phyloP scores from a whole-genome alignment of 2,113 vertebrate genomes.

The Aspiorhynchus laticeps region DNA sequence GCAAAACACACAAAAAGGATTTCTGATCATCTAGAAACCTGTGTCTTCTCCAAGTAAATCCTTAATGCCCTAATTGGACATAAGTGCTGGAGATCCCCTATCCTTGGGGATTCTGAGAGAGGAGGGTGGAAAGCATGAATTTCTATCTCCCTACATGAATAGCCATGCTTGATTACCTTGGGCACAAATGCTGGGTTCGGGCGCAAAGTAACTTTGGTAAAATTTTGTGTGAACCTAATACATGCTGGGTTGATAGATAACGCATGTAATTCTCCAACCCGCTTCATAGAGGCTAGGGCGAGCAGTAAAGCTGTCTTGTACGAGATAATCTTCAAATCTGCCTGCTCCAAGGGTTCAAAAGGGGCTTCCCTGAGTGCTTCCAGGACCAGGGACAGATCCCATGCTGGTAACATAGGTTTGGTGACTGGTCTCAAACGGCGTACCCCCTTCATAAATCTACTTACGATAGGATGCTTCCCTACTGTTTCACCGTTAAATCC shows the following conservation, averaged over 20 bases:
- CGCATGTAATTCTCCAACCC: background rate
- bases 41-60: no score
- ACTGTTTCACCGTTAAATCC: background rate
- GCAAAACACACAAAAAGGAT: no score
- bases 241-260: background rate
- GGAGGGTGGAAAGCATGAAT: background rate
- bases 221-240: no score
- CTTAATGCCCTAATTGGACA: no score
- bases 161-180: background rate
- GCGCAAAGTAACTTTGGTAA: no score
- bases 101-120: background rate
- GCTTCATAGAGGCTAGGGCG: background rate
- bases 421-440: background rate
- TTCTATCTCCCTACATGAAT: background rate
- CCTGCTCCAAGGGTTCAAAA: background rate
- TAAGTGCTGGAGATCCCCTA: background rate
- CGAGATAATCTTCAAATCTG: background rate
- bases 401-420: background rate
- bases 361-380: background rate
- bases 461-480: background rate
- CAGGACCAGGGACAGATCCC: background rate
- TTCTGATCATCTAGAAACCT: no score
- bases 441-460: background rate
- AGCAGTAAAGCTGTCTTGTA: background rate
- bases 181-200: no score